Evolutionary conservation across 2,888 invertebrate species (phyloP).

Genomic region (Gandaritis pyraliata): DNA sequence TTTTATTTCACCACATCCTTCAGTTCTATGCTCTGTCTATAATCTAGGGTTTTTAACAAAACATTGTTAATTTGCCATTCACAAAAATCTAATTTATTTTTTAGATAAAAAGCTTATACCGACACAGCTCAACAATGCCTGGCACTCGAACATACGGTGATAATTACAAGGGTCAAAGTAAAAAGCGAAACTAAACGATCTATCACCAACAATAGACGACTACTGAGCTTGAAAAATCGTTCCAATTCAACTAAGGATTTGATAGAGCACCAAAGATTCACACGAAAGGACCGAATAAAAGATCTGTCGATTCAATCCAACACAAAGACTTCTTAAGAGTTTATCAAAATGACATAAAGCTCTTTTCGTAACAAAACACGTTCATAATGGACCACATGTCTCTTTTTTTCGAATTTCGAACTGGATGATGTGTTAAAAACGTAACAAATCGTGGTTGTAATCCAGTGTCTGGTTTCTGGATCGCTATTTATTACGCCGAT

Average conservation of each 20-base stretch:
- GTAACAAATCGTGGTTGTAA: constrained; percentile 67
- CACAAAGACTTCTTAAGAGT: constrained; percentile 77
- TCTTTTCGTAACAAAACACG: constrained; percentile 70
- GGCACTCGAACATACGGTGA: constrained; percentile 51
- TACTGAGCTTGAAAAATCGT: constrained; percentile 83
- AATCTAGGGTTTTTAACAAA: too few relatives aligned
- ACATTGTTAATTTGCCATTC: too few relatives aligned
- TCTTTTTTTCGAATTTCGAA: constrained; percentile 66
- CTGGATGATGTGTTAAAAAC: constrained; percentile 84
- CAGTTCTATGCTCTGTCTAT: too few relatives aligned
- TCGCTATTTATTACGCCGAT: constrained; percentile 65
- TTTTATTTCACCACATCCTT: too few relatives aligned
- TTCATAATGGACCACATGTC: constrained; percentile 77
- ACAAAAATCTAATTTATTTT: too few relatives aligned
- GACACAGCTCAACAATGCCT: constrained; percentile 10
- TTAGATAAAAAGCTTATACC: too few relatives aligned
- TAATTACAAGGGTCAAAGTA: constrained; percentile 65
- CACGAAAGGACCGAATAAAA: constrained; percentile 60
- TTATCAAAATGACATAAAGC: constrained; percentile 84
- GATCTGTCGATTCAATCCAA: constrained; percentile 65
- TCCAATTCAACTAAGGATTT: constrained; percentile 75
- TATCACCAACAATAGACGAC: constrained; percentile 76
- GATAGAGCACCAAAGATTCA: constrained; percentile 66
- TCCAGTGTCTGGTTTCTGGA: constrained; percentile 61
- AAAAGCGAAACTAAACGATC: constrained; percentile 60